Conservation (phyloP, 2,797 vertebrate species). For the Phrynocephalus forsythii region DNA sequence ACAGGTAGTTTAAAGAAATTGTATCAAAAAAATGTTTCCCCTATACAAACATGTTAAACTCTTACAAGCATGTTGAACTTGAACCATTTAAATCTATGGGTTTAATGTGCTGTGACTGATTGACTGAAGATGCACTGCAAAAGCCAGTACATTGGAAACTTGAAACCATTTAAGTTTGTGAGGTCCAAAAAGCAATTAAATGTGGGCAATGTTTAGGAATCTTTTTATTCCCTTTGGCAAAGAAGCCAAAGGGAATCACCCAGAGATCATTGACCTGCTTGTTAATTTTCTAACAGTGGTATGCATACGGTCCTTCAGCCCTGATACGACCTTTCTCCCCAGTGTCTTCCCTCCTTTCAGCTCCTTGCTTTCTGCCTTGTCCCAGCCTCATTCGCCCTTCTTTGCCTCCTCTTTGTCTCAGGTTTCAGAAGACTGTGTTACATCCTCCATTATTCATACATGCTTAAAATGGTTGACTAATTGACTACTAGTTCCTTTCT, state of each 20-base stretch:
- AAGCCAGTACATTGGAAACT: background rate
- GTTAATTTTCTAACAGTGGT: background rate
- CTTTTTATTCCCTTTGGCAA: background rate
- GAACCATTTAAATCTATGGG: background rate
- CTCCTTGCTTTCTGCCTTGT: background rate
- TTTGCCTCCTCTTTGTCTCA: background rate
- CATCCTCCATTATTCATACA: background rate
- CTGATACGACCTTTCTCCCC: background rate
- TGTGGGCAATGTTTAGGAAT: background rate
- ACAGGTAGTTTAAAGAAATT: background rate
- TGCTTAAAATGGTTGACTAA: background rate
- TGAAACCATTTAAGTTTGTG: background rate
- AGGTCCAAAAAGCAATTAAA: background rate
- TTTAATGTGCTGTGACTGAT: slow-evolving; percentile 22
- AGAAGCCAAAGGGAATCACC: too few species aligned
- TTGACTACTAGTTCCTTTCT: background rate
- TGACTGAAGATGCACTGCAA: background rate
- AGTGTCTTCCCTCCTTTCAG: background rate
- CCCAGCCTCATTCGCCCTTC: background rate
- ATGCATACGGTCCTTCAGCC: background rate
- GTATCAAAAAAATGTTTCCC: background rate
- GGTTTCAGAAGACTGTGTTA: background rate
- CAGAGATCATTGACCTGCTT: background rate
- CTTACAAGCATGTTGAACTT: background rate
- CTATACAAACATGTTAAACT: background rate